Evolutionary conservation across 2,888 invertebrate species (phyloP).

Genomic region (Drosophila kambysellisi): DNA sequence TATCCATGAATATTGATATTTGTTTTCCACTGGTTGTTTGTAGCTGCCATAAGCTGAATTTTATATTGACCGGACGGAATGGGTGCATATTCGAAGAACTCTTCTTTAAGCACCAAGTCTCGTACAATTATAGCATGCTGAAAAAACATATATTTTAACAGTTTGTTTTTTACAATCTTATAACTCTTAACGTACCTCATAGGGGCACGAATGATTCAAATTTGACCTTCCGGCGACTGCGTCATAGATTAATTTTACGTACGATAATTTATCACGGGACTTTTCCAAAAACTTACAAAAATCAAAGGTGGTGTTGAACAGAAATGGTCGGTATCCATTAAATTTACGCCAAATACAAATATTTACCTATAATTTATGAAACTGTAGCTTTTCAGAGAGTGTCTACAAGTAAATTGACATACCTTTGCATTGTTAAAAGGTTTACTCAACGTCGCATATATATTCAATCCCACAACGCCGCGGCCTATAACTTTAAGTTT

Average conservation of each 20-base stretch:
- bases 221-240: not conserved
- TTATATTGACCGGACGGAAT: slow-evolving; percentile 43
- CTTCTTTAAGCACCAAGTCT: slow-evolving; percentile 23
- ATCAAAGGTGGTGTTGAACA: slow-evolving; percentile 39
- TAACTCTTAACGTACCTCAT: slow-evolving; percentile 16
- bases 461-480: slow-evolving; percentile 16
- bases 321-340: slow-evolving; percentile 44
- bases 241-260: slow-evolving; percentile 2
- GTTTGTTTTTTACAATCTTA: no score
- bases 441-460: slow-evolving; percentile 6
- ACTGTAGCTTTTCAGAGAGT: not conserved
- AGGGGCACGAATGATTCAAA: slow-evolving; percentile 46
- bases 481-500: slow-evolving; percentile 17
- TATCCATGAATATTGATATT: not conserved
- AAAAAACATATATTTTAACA: not conserved
- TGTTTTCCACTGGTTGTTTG: slow-evolving; percentile 21
- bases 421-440: slow-evolving; percentile 28
- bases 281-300: slow-evolving; percentile 25
- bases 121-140: slow-evolving; percentile 31
- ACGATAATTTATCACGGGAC: not conserved
- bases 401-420: not conserved
- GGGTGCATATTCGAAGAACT: slow-evolving; percentile 15
- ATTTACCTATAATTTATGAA: slow-evolving; percentile 23
- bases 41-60: slow-evolving; percentile 7
- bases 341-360: slow-evolving; percentile 34